These are phyloP conservation scores for Monopterus albus DNA, from an alignment of 2,113 vertebrate genomes.

Conservation along the genomic window DNA sequence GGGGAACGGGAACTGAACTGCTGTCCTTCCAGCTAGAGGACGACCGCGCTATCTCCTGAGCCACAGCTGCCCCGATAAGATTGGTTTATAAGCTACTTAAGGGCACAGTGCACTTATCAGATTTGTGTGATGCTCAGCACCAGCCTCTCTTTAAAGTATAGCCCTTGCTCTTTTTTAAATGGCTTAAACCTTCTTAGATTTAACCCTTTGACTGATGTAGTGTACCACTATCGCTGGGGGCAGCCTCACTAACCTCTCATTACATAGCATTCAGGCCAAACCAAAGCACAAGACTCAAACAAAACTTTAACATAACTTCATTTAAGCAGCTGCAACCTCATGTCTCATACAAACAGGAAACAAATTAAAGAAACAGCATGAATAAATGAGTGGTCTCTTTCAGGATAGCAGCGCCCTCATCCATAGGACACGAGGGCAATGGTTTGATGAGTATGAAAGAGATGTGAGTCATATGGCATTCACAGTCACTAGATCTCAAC, in stretches of 20 bases:
- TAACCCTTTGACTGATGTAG: conserved; percentile 16
- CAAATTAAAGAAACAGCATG: too few relatives aligned
- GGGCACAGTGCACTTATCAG: conserved; percentile 62
- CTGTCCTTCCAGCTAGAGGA: too few relatives aligned
- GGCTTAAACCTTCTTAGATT: conserved; percentile 62
- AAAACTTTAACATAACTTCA: conserved; percentile 6
- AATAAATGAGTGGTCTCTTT: too few relatives aligned
- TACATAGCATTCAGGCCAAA: conserved; percentile 2
- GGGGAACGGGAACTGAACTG: too few relatives aligned
- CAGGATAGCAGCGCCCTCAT: too few relatives aligned
- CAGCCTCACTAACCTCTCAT: conserved; percentile 32
- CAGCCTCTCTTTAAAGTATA: conserved; percentile 45
- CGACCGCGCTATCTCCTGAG: too few relatives aligned
- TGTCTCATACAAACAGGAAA: too few relatives aligned
- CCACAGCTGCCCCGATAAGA: conserved; percentile 6
- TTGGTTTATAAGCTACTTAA: conserved; percentile 36
- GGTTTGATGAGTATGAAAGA: too few relatives aligned
- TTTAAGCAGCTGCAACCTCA: conserved; percentile 17
- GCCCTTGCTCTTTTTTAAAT: conserved; percentile 64
- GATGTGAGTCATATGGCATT: too few relatives aligned
- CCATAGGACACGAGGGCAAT: too few relatives aligned
- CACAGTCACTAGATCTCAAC: too few relatives aligned
- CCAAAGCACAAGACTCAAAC: neutral
- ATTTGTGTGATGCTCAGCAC: conserved; percentile 60
- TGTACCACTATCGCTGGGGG: neutral